A percentile compares a stretch with the other conserved stretches of the same genome.
Conservation (phyloP, 2,113 vertebrate genomes). For the Sterrhoptilus dennistouni region DNA sequence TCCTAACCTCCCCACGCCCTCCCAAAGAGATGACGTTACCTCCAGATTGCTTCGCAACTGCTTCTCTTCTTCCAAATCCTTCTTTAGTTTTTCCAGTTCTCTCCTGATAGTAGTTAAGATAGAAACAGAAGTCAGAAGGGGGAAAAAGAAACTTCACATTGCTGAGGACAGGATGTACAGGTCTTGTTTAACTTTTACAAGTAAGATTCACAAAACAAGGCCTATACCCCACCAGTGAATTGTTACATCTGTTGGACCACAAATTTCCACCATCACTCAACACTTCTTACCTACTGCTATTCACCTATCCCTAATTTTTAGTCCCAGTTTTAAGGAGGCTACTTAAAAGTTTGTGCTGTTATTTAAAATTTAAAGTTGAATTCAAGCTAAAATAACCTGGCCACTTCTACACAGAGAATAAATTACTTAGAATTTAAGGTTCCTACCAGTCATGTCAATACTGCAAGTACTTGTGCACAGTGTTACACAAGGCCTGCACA, state of each 20-base stretch:
- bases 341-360: neutral
- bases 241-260: neutral
- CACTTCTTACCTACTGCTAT: neutral
- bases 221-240: neutral
- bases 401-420: neutral
- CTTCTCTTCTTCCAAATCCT: constrained; percentile 89
- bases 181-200: neutral
- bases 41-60: constrained; percentile 83
- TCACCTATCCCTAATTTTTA: neutral
- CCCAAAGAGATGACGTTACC: constrained; percentile 70
- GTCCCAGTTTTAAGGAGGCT: neutral
- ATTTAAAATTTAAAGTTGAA: neutral
- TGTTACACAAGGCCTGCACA: neutral
- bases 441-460: neutral
- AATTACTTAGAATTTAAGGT: neutral
- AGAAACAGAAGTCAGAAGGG: neutral
- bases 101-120: constrained; percentile 75
- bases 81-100: constrained; percentile 87
- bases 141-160: neutral
- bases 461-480: neutral
- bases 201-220: neutral
- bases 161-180: neutral
- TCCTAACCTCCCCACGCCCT: neutral
- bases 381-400: neutral
- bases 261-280: neutral